A percentile compares a stretch with the other conserved stretches of the same genome.
phyloP scores from a whole-genome alignment of 2,888 invertebrate genomes.

The Liodrosophila aerea region DNA sequence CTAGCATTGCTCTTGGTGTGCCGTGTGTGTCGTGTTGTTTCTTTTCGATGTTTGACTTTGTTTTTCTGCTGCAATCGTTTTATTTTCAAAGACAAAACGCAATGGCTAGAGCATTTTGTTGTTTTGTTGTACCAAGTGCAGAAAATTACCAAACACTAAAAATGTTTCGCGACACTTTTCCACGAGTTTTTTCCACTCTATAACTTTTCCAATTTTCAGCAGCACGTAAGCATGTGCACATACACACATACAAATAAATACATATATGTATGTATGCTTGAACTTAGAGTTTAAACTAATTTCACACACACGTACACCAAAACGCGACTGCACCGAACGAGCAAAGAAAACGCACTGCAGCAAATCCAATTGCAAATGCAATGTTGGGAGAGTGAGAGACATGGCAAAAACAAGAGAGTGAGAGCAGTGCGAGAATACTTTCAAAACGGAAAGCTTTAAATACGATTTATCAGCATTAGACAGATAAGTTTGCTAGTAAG shows the following conservation, averaged over 20 bases:
- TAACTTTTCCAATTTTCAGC: slow-evolving; percentile 18
- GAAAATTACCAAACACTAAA: slow-evolving; percentile 22
- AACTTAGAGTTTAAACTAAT: slow-evolving; percentile 8
- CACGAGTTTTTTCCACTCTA: slow-evolving; percentile 12
- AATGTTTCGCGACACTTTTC: slow-evolving; percentile 22
- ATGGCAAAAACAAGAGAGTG: background rate
- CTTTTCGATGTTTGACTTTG: slow-evolving; percentile 31
- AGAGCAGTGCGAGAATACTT: background rate
- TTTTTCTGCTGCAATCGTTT: slow-evolving; percentile 21
- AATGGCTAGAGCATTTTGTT: too few species aligned
- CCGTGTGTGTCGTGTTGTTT: slow-evolving; percentile 34
- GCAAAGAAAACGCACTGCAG: slow-evolving; percentile 52
- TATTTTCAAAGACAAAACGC: slow-evolving; percentile 10
- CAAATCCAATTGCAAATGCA: slow-evolving; percentile 36
- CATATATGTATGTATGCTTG: background rate
- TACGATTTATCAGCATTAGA: background rate
- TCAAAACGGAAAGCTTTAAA: background rate
- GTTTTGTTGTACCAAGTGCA: slow-evolving; percentile 35
- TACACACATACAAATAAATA: too few species aligned
- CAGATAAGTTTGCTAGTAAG: slow-evolving; percentile 5
- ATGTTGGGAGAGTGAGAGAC: background rate
- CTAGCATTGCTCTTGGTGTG: slow-evolving; percentile 26
- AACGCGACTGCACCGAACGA: slow-evolving; percentile 34
- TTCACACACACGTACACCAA: slow-evolving; percentile 5
- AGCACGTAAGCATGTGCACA: too few species aligned